Percentiles rank a stretch among this genome's conserved stretches.
Evolutionary conservation across 2,888 invertebrate genomes (phyloP).

Genomic region (Ophion obscuratus): DNA sequence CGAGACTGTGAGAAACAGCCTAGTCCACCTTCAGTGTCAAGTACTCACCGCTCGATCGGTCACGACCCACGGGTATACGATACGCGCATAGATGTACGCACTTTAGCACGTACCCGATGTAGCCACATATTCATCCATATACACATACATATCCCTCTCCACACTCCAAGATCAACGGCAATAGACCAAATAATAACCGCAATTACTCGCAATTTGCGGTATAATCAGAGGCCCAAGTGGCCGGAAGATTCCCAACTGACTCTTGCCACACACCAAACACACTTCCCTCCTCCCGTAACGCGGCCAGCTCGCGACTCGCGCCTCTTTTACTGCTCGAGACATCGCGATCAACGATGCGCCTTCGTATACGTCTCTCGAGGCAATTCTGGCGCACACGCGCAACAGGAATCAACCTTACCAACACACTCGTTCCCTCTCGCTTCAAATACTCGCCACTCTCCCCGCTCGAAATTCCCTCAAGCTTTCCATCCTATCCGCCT

Average conservation of each 20-base stretch:
- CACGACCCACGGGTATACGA: constrained; percentile 28
- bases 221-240: constrained; percentile 58
- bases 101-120: background rate
- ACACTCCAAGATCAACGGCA: constrained; percentile 43
- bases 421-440: background rate
- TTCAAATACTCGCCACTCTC: background rate
- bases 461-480: background rate
- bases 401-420: constrained; percentile 13
- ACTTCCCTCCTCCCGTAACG: constrained; percentile 13
- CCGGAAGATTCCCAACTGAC: constrained; percentile 43
- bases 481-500: background rate
- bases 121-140: background rate
- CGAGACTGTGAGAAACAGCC: background rate
- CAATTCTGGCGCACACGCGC: constrained; percentile 45
- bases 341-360: background rate
- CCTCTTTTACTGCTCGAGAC: constrained; percentile 18
- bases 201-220: constrained; percentile 64
- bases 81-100: constrained; percentile 2
- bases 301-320: constrained; percentile 22
- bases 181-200: constrained; percentile 58
- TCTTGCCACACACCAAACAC: constrained; percentile 2
- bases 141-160: background rate
- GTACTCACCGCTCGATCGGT: constrained; percentile 49
- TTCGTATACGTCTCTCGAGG: background rate
- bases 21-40: constrained; percentile 16